These are phyloP conservation scores for Erebia epiphron DNA, from an alignment of 2,888 invertebrate species.

Conservation along the genomic window DNA sequence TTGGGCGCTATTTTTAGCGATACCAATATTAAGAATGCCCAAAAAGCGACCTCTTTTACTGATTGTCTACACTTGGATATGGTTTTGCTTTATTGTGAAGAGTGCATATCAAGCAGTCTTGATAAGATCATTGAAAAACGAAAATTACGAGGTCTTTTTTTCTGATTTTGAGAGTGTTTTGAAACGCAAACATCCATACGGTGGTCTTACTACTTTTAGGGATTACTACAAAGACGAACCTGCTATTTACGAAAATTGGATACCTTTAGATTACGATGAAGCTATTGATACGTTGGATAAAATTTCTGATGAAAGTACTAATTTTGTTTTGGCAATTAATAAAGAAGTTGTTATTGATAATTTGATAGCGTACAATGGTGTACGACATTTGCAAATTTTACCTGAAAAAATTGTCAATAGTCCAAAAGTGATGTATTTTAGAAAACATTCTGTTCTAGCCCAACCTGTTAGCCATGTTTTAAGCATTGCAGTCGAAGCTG, in stretches of 20 bases:
- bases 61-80: constrained; percentile 57
- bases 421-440: constrained; percentile 60
- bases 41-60: constrained; percentile 47
- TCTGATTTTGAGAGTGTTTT: constrained; percentile 51
- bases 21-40: constrained; percentile 53
- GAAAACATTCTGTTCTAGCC: constrained; percentile 52
- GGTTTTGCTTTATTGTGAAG: constrained; percentile 59
- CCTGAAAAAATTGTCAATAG: constrained; percentile 60
- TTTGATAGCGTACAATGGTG: constrained; percentile 33
- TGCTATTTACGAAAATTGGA: constrained; percentile 54
- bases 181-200: constrained; percentile 49
- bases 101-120: constrained; percentile 60
- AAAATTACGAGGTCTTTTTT: constrained; percentile 46
- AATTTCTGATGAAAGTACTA: constrained; percentile 50
- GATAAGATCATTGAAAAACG: constrained; percentile 53
- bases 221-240: constrained; percentile 57
- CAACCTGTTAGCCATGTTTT: constrained; percentile 49
- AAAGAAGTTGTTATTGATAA: constrained; percentile 52
- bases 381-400: constrained; percentile 53
- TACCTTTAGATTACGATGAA: constrained; percentile 41
- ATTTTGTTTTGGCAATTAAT: constrained; percentile 59
- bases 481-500: constrained; percentile 52
- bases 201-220: constrained; percentile 50
- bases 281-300: constrained; percentile 45
- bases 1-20: constrained; percentile 58